phyloP scores from a whole-genome alignment of 2,113 vertebrate genomes.

The Paedocypris sp. region DNA sequence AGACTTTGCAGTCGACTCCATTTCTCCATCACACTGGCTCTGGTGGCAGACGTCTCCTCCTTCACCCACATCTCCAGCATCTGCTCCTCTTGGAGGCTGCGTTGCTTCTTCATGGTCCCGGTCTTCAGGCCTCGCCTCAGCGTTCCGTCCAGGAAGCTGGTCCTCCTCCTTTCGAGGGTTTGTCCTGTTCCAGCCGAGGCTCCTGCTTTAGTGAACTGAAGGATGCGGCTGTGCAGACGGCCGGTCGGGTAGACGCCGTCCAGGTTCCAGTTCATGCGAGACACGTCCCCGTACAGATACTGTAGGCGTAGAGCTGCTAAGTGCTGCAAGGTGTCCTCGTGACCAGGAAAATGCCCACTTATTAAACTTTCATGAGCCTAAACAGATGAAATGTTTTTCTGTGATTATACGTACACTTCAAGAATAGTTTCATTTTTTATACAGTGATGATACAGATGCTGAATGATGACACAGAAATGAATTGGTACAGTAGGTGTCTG shows the following conservation, averaged over 20 bases:
- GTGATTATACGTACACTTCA: too few relatives aligned
- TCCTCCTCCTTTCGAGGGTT: constrained; percentile 68
- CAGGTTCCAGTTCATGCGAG: constrained; percentile 70
- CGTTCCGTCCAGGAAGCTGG: constrained; percentile 83
- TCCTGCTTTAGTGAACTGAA: constrained; percentile 72
- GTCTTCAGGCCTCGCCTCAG: constrained; percentile 80
- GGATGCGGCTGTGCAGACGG: constrained; percentile 72
- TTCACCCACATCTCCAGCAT: constrained; percentile 93
- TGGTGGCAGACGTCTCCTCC: constrained; percentile 79
- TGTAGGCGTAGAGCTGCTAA: constrained; percentile 77
- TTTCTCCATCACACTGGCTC: constrained; percentile 77
- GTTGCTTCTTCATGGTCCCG: constrained; percentile 79
- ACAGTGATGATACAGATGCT: too few relatives aligned
- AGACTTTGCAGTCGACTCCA: constrained; percentile 78
- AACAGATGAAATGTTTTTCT: not conserved
- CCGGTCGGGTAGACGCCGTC: constrained; percentile 75
- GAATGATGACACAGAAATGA: too few relatives aligned
- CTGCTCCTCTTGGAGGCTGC: constrained; percentile 77
- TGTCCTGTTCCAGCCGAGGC: constrained; percentile 51
- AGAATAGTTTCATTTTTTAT: too few relatives aligned
- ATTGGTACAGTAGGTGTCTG: too few relatives aligned
- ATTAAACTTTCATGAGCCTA: constrained; percentile 85
- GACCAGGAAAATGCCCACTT: constrained; percentile 81
- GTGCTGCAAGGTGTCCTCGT: constrained; percentile 80
- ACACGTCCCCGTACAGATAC: constrained; percentile 75